Base-by-base conservation (phyloP, 2,888 invertebrate genomes). In the Polyploca ridens region DNA sequence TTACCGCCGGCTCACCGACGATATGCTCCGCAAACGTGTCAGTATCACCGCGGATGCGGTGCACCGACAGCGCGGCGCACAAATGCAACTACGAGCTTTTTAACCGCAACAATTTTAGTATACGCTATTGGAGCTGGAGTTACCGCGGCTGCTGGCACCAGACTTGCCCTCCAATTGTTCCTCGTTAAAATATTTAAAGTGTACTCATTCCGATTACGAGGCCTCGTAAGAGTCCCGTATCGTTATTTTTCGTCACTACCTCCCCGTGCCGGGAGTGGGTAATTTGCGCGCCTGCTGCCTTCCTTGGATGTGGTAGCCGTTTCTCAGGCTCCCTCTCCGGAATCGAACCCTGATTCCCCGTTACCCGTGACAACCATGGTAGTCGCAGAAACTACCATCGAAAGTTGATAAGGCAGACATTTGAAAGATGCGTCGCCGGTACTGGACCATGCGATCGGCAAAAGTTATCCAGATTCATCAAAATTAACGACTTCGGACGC, bases 341-440 rank as follows among this genome's bases (percentile, higher is more conserved):
- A 96, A 95, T 95, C 95, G 95, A 96, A 96, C 95, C 96, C 96
- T 96, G 94, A 96, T 96, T 96, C 95, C 94, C 96, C 95, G 95
- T 96, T 95, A 96, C 95, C 95, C 95, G 95, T 96, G 91, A 94
- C 93, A 90, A 95, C 95, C 95, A 95, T 95, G 95, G 95, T 95
- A 95, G 95, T 93, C 95, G 88, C 90, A 91, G 94, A 95, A 91
- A 93, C 94, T 95, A 95, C 95, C 95, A 94, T 95, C 95, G 93
- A 95, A 89, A 95, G 95, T 95, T 95, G 95, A 95, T 95, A 95
- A 93, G 95, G 95, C 95, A 95, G 95, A 95, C 93, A 95, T 94
- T 95, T 95, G 94, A 95, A 95, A 93, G 95, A 94, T 91, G 87
- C 92, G 94, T 94, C 94, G 93, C 93, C 94, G 92, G 93, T 88